phyloP scores from a whole-genome alignment of 2,113 vertebrate species.

The Ochotona princeps region DNA sequence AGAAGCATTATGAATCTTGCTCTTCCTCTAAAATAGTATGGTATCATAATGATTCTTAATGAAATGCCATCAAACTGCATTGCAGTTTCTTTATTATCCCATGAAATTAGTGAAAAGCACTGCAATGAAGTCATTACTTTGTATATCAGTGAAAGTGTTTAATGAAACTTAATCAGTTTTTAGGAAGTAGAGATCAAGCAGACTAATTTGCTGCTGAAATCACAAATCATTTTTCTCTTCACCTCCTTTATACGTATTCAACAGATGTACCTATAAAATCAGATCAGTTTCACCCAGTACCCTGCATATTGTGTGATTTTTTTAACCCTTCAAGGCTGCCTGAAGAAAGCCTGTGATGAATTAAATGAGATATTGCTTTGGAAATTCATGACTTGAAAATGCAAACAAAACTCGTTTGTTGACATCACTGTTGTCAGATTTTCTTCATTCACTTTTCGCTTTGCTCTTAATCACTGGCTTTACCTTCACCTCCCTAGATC shows the following conservation, averaged over 20 bases:
- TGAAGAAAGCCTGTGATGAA: background rate
- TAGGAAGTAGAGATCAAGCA: constrained; percentile 23
- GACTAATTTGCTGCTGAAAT: background rate
- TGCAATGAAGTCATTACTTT: constrained; percentile 23
- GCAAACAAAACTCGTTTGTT: background rate
- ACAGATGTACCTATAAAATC: background rate
- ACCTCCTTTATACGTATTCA: background rate
- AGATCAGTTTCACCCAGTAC: background rate
- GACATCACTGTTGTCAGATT: background rate
- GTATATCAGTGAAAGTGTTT: constrained; percentile 50
- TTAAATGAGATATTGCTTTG: background rate
- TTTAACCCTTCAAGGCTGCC: background rate
- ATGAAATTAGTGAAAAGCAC: constrained; percentile 61
- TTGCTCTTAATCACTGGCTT: background rate
- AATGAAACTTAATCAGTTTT: background rate
- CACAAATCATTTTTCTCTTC: background rate
- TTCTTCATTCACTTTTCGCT: background rate
- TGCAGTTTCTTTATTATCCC: background rate
- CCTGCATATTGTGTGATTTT: background rate
- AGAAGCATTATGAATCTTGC: background rate
- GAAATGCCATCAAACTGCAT: constrained; percentile 12
- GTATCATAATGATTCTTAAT: constrained; percentile 44
- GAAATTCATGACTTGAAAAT: background rate
- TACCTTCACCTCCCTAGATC: background rate
- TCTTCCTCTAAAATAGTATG: background rate